Percentiles rank a stretch among this genome's conserved stretches.
Conservation (phyloP, 2,888 invertebrate genomes). For the Diadromus collaris region DNA sequence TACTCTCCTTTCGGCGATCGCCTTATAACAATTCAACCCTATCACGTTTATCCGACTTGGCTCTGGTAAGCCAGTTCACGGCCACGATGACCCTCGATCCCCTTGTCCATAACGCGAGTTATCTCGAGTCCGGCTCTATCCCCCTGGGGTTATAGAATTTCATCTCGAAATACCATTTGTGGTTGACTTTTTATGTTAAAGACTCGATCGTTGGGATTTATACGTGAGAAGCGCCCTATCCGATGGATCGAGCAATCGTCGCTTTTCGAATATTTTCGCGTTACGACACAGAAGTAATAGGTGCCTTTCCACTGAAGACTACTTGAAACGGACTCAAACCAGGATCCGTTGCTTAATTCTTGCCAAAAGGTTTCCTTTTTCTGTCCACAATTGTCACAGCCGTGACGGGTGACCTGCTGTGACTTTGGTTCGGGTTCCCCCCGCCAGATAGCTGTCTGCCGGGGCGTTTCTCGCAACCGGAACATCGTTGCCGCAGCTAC, state of each 20-base stretch:
- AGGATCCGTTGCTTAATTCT: too few species aligned
- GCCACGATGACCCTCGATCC: constrained; percentile 66
- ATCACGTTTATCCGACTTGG: constrained; percentile 14
- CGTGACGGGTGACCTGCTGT: too few species aligned
- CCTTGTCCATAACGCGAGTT: neutral
- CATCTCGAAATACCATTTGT: neutral
- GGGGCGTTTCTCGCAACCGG: too few species aligned
- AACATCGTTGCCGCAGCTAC: too few species aligned
- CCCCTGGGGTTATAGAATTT: neutral
- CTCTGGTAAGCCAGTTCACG: constrained; percentile 56
- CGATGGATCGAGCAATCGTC: too few species aligned
- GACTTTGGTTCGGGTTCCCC: too few species aligned
- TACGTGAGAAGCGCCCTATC: neutral
- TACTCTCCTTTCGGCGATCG: constrained; percentile 9
- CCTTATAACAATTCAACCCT: constrained; percentile 48
- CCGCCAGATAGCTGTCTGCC: too few species aligned
- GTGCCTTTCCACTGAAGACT: neutral
- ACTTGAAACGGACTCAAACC: too few species aligned
- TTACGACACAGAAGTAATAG: too few species aligned
- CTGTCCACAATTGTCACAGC: too few species aligned
- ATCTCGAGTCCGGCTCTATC: neutral
- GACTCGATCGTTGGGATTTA: neutral
- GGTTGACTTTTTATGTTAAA: neutral
- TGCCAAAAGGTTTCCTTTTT: too few species aligned
- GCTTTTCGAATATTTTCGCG: too few species aligned